phyloP scores from a whole-genome alignment of 2,113 vertebrate genomes.

The Sinocyclocheilus anophthalmus region DNA sequence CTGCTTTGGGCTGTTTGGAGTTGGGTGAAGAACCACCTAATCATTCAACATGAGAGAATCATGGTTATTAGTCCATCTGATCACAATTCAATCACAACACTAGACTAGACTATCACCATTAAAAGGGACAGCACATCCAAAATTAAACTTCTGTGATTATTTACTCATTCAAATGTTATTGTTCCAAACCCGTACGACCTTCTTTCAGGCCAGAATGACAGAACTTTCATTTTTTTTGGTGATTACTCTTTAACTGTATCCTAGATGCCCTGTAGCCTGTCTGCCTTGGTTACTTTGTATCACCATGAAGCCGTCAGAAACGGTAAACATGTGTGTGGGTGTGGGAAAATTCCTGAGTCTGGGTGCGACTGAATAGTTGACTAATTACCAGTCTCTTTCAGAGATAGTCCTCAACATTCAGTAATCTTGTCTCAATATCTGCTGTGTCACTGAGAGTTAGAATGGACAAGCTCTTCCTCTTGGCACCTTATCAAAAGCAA shows the following conservation, averaged over 20 bases:
- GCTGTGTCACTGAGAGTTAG: too few relatives aligned
- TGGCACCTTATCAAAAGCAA: too few relatives aligned
- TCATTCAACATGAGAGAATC: slow-evolving; percentile 33
- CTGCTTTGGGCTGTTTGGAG: slow-evolving; percentile 96
- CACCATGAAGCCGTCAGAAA: too few relatives aligned
- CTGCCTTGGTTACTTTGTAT: too few relatives aligned
- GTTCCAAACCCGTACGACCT: neutral
- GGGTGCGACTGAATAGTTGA: too few relatives aligned
- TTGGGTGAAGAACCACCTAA: slow-evolving; percentile 96
- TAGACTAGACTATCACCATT: neutral
- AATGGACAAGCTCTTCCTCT: too few relatives aligned
- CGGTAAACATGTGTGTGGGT: too few relatives aligned
- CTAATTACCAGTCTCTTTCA: too few relatives aligned
- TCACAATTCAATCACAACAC: neutral
- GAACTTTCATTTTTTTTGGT: neutral
- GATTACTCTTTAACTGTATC: neutral
- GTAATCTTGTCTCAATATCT: too few relatives aligned
- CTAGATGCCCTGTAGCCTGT: too few relatives aligned
- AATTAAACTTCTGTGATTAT: neutral
- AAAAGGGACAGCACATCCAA: neutral
- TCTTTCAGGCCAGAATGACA: neutral
- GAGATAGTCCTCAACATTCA: too few relatives aligned
- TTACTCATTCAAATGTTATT: neutral
- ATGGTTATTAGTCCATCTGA: slow-evolving; percentile 2
- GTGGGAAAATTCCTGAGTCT: too few relatives aligned